Base-by-base conservation (phyloP, 2,113 vertebrate species). In the Syngnathus typhle region DNA sequence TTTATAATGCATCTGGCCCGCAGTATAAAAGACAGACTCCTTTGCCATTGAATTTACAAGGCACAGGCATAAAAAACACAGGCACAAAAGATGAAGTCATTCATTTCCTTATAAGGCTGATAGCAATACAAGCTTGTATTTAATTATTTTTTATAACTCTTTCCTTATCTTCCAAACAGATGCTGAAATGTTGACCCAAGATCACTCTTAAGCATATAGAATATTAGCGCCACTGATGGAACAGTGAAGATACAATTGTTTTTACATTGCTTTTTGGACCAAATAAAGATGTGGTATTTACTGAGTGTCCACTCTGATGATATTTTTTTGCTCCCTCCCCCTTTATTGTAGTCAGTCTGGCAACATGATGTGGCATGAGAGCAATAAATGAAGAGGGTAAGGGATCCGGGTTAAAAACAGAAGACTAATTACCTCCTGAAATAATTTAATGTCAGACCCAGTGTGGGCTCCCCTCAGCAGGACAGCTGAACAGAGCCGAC, bases 401-500 rank as follows among this genome's bases (percentile, higher is more conserved):
- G 82, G 81, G 78, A 76, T 80, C 77, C 72, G 68, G 62, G 72
- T 67, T 72, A 88, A 92, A 86, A 90, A 83, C 81, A 82, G 80
- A 79, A 92, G 89, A 93, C 92, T 94, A 93, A 95, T 94, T 94
- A 93, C 89, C 89, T 90, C 89, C 89, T 88, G 92, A 88, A 94
- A 93, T 94, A 94, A 95, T 95, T 93, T 92, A 93, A 91, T 91
- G 89, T 88, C 92, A 90, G 87, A 89, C 90, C 89, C 89, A 89
- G 89, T 88, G 91, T 86, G 80, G 87, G 82, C 81, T 88, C 87
- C 81, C 87, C 87, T 86, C 89, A 87, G 87, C 90, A 91, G 89
- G 89, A 92, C 90, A 90, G 39, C 89, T 85, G 86, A 93, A 92
- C 89, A 92, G 88, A 87, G 87, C 86, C 90, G 79, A 85, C 82